These are phyloP conservation scores for Noctua fimbriata DNA, from an alignment of 2,888 invertebrate genomes.

Conservation along the genomic window DNA sequence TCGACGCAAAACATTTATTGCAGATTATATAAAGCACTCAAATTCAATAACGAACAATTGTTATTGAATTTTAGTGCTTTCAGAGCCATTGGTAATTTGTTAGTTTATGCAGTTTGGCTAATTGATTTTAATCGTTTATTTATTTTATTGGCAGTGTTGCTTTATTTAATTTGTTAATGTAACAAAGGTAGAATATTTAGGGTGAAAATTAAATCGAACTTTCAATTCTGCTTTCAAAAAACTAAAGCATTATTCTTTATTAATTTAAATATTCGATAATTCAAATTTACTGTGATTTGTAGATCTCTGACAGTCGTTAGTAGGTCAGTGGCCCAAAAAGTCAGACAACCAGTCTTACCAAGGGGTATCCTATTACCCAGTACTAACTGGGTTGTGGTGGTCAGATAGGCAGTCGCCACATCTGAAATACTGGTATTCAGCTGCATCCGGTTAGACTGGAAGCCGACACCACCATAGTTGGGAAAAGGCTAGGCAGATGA, in stretches of 20 bases:
- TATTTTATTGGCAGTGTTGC: background rate
- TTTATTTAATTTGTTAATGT: slow-evolving; percentile 4
- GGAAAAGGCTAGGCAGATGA: too few species aligned
- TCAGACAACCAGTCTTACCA: too few species aligned
- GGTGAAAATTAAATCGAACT: background rate
- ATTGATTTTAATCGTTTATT: slow-evolving; percentile 25
- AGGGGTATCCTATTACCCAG: too few species aligned
- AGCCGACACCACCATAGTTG: too few species aligned
- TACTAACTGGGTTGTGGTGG: too few species aligned
- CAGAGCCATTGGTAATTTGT: background rate
- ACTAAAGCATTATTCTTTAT: background rate
- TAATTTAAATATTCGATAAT: background rate
- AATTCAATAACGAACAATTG: background rate
- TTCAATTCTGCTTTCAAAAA: background rate
- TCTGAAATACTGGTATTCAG: too few species aligned
- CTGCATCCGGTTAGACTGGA: too few species aligned
- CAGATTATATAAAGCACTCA: background rate
- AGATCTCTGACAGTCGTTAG: too few species aligned
- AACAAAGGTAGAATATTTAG: background rate
- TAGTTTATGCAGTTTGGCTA: slow-evolving; percentile 12
- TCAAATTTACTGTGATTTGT: background rate
- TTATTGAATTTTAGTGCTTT: slow-evolving; percentile 16
- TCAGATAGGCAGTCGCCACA: too few species aligned
- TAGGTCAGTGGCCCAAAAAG: too few species aligned
- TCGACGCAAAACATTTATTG: too few species aligned